A percentile compares a stretch with the other conserved stretches of the same genome.
Conservation (phyloP, 1,140 invertebrate genomes). For the Pteromalus puparum region DNA sequence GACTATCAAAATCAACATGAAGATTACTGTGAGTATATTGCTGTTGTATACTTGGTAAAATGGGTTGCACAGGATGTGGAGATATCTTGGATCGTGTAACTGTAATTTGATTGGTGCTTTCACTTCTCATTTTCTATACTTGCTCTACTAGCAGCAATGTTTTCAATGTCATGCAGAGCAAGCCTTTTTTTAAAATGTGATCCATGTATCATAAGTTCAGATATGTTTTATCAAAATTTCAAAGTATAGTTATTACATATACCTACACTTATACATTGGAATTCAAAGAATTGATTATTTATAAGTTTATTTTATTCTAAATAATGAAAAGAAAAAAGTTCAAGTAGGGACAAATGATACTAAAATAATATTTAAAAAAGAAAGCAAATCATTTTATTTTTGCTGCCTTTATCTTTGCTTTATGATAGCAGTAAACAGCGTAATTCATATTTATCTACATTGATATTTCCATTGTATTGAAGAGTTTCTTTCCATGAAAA, state of each 20-base stretch:
- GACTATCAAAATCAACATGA: slow-evolving; percentile 99
- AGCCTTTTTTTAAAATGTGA: neutral
- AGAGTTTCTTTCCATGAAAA: neutral
- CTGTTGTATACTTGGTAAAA: neutral
- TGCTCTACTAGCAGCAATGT: neutral
- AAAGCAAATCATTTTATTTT: neutral
- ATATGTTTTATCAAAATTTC: neutral
- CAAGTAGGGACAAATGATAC: neutral
- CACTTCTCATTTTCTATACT: slow-evolving; percentile 11
- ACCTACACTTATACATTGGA: neutral
- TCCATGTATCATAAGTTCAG: neutral
- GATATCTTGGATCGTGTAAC: slow-evolving; percentile 2
- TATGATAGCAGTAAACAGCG: slow-evolving; percentile 6
- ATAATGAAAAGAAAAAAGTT: neutral
- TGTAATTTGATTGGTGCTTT: slow-evolving; percentile 3
- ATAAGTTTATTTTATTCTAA: neutral
- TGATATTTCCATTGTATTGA: slow-evolving; percentile 22
- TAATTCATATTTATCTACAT: slow-evolving; percentile 26
- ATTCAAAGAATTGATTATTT: neutral
- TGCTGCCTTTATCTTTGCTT: neutral
- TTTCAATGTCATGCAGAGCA: neutral
- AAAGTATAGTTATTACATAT: neutral
- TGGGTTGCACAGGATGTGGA: neutral
- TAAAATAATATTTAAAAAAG: neutral
- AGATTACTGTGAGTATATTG: slow-evolving; percentile 88